phyloP scores from a whole-genome alignment of 2,888 invertebrate genomes.

The Apodemia duryi region DNA sequence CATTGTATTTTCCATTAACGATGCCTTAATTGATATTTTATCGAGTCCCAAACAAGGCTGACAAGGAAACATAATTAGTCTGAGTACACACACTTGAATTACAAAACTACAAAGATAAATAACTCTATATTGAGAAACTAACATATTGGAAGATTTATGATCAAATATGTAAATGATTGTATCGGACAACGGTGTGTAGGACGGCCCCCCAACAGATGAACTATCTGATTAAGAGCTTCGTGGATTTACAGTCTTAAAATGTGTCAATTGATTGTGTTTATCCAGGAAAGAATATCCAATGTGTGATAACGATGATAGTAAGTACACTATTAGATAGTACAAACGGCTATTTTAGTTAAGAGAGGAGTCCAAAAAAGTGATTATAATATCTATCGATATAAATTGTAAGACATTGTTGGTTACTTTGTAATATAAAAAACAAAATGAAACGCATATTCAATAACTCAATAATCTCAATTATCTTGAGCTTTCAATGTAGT shows the following conservation, averaged over 20 bases:
- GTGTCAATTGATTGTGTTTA: background rate
- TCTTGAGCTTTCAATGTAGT: too few relatives aligned
- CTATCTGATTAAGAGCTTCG: slow-evolving; percentile 1
- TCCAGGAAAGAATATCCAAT: background rate
- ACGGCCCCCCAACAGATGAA: slow-evolving; percentile 3
- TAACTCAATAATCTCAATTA: too few relatives aligned
- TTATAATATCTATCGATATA: background rate
- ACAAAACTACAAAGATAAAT: slow-evolving; percentile 30
- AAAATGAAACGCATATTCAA: too few relatives aligned
- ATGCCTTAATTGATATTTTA: slow-evolving; percentile 75
- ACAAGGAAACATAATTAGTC: slow-evolving; percentile 62
- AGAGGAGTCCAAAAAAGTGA: background rate
- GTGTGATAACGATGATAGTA: background rate
- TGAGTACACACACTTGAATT: slow-evolving; percentile 32
- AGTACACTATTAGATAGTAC: background rate
- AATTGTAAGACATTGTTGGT: background rate
- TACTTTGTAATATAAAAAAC: background rate
- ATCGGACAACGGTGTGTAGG: slow-evolving; percentile 1
- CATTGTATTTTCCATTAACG: slow-evolving; percentile 67
- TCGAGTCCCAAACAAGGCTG: slow-evolving; percentile 67
- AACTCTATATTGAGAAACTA: slow-evolving; percentile 14
- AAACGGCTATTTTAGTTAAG: background rate
- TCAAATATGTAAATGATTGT: slow-evolving; percentile 5
- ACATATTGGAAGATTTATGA: slow-evolving; percentile 1
- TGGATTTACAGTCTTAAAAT: background rate